Evolutionary conservation across 2,888 invertebrate species (phyloP).

Genomic region (Timandra comae): DNA sequence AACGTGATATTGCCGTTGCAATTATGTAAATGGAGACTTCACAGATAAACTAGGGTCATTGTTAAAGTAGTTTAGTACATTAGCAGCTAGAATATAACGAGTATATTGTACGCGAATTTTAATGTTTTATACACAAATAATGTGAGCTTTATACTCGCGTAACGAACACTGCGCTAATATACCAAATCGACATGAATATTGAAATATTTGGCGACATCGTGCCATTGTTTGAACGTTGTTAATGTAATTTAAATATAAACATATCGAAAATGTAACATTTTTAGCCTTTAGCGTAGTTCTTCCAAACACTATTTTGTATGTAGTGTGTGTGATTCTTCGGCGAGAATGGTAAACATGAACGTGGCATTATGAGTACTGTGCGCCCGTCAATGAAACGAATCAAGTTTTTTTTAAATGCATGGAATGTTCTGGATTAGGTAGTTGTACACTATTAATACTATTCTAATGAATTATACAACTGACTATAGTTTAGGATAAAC

Average conservation of each 20-base stretch:
- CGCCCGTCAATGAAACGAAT: conserved; percentile 27
- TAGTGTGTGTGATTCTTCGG: conserved; percentile 48
- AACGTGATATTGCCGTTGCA: conserved; percentile 38
- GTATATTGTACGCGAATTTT: conserved; percentile 11
- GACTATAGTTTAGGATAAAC: conserved; percentile 70
- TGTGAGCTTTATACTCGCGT: conserved; percentile 8
- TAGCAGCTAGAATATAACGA: conserved; percentile 41
- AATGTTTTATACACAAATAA: conserved; percentile 15
- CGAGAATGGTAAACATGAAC: no score
- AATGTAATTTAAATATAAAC: conserved; percentile 64
- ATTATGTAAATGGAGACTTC: conserved; percentile 55
- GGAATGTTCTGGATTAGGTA: conserved; percentile 46
- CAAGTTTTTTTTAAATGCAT: conserved; percentile 40
- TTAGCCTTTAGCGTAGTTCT: conserved; percentile 75
- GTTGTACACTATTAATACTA: conserved; percentile 53
- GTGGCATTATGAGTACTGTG: neutral
- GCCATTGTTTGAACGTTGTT: conserved; percentile 67
- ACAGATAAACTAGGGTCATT: conserved; percentile 50
- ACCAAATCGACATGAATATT: conserved; percentile 36
- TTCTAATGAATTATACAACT: conserved; percentile 67
- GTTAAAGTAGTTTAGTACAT: conserved; percentile 62
- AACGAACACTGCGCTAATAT: conserved; percentile 27
- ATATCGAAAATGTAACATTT: conserved; percentile 71
- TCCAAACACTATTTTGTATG: conserved; percentile 57
- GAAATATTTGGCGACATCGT: conserved; percentile 51